Conservation (phyloP, 2,113 vertebrate genomes). For the Oenanthe melanoleuca region DNA sequence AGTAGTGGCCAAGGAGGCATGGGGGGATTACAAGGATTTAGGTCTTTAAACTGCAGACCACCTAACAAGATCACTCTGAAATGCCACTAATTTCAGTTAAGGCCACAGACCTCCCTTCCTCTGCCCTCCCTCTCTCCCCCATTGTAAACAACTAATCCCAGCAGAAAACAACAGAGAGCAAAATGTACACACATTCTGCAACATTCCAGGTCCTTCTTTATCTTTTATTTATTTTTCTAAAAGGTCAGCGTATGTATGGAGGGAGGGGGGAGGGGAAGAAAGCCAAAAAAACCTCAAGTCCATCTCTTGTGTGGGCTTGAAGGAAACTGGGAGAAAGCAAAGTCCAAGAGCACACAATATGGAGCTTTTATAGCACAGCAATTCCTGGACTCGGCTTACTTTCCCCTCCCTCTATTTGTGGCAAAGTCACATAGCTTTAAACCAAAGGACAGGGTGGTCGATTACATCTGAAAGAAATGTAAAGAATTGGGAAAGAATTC, state of each 20-base stretch:
- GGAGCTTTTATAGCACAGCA: conserved; percentile 69
- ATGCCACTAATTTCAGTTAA: conserved; percentile 92
- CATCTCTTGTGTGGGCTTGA: conserved; percentile 71
- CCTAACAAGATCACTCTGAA: conserved; percentile 88
- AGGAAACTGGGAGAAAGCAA: conserved; percentile 64
- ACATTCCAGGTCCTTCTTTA: conserved; percentile 88
- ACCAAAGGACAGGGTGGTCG: conserved; percentile 72
- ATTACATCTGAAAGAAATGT: conserved; percentile 65
- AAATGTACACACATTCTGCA: conserved; percentile 86
- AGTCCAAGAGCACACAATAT: conserved; percentile 71
- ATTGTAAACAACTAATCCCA: conserved; percentile 93
- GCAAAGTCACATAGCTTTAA: conserved; percentile 68
- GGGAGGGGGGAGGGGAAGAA: conserved; percentile 54
- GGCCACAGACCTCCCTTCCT: conserved; percentile 83
- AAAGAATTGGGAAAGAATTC: conserved; percentile 71
- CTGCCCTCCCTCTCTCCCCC: conserved; percentile 73
- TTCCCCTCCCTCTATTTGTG: conserved; percentile 65
- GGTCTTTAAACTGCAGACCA: conserved; percentile 86
- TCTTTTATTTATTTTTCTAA: conserved; percentile 88
- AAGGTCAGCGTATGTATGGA: conserved; percentile 66
- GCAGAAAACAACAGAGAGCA: conserved; percentile 89
- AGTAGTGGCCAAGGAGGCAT: conserved; percentile 72
- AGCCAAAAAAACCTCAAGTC: conserved; percentile 69
- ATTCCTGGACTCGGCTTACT: conserved; percentile 48
- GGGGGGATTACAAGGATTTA: conserved; percentile 84